Percentiles rank a stretch among this genome's conserved stretches.
Evolutionary conservation across 2,113 vertebrate species (phyloP).

Genomic region (Forbesichthys papilliferus): DNA sequence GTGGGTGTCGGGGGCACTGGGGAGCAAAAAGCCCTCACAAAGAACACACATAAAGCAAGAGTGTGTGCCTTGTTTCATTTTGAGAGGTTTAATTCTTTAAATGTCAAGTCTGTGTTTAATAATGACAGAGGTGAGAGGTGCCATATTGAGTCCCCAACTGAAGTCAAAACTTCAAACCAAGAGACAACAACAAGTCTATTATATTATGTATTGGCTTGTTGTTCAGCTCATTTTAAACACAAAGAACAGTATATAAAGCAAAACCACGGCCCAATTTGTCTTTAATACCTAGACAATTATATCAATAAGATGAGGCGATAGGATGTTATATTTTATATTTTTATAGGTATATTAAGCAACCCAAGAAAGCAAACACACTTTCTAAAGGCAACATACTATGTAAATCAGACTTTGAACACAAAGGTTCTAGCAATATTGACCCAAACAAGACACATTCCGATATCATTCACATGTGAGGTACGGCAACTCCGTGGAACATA

Average conservation of each 20-base stretch:
- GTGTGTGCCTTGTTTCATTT: conserved; percentile 30
- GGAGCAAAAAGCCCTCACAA: conserved; percentile 27
- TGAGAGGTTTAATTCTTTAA: conserved; percentile 30
- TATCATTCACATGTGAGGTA: too few relatives aligned
- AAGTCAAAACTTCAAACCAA: conserved; percentile 16
- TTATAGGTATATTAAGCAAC: neutral
- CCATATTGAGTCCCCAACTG: conserved; percentile 20
- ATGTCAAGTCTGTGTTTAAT: conserved; percentile 51
- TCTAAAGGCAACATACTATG: neutral
- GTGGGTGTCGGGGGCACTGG: conserved; percentile 36
- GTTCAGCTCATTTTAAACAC: conserved; percentile 27
- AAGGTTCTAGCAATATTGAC: neutral
- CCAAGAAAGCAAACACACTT: neutral
- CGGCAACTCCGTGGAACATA: too few relatives aligned
- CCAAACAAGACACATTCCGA: too few relatives aligned
- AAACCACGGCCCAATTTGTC: neutral
- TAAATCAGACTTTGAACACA: neutral
- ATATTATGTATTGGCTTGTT: conserved; percentile 42
- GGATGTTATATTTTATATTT: neutral
- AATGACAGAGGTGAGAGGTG: conserved; percentile 31
- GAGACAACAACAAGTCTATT: conserved; percentile 32
- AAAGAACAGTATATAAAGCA: conserved; percentile 21
- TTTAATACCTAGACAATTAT: conserved; percentile 4
- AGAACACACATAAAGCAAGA: conserved; percentile 25
- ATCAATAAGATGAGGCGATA: neutral